These are phyloP conservation scores for Microtus oregoni DNA, from an alignment of 2,113 vertebrate species.

Conservation along the genomic window DNA sequence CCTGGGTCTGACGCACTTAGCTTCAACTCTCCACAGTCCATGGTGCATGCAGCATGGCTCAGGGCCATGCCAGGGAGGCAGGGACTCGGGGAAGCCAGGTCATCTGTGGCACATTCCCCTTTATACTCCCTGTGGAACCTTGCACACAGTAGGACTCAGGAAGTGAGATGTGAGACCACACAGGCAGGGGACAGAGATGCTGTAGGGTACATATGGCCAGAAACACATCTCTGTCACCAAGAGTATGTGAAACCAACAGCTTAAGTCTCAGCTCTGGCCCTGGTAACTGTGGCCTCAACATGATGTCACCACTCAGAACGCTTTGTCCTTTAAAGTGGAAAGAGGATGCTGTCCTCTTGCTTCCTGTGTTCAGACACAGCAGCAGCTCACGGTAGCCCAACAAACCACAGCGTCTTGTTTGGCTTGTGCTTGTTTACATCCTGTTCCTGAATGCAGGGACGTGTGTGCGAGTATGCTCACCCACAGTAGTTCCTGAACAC, in stretches of 20 bases:
- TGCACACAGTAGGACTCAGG: not conserved
- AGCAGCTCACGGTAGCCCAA: not conserved
- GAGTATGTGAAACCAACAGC: not conserved
- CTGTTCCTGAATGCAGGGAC: not conserved
- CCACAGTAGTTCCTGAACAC: not conserved
- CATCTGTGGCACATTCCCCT: not conserved
- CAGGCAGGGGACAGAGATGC: not conserved
- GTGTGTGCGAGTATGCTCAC: not conserved
- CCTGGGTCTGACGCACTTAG: not conserved
- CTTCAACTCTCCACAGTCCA: accelerated
- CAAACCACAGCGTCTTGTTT: accelerated
- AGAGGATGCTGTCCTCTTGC: not conserved
- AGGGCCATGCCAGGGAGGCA: not conserved
- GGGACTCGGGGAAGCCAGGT: not conserved
- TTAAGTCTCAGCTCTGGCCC: not conserved
- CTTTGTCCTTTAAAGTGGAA: not conserved
- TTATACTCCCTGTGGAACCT: not conserved
- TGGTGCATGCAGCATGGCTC: not conserved
- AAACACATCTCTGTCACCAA: not conserved
- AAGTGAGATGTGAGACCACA: not conserved
- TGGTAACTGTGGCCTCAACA: not conserved
- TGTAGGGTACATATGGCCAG: accelerated
- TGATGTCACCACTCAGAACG: not conserved
- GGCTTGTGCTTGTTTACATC: not conserved
- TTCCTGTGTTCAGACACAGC: not conserved